Evolutionary conservation across 2,797 vertebrate genomes (phyloP).

Genomic region (Rhinichthys osculus): DNA sequence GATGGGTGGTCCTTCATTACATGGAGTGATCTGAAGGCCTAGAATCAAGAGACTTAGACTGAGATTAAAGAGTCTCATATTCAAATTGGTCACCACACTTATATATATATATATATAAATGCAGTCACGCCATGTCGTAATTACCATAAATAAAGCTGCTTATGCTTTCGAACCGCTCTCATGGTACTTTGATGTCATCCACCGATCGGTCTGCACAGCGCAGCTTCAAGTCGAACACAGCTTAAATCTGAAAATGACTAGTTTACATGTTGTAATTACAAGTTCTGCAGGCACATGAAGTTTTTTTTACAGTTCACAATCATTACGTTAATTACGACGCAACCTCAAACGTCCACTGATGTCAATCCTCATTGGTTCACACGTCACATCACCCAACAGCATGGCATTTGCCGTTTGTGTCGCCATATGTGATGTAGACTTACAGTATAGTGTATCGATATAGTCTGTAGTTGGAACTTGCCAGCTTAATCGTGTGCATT

Average conservation of each 20-base stretch:
- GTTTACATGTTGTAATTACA: not conserved
- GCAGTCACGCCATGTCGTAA: too few relatives aligned
- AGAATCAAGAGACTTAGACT: not conserved
- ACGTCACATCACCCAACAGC: not conserved
- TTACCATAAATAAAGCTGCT: too few relatives aligned
- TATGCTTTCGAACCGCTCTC: not conserved
- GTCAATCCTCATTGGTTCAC: not conserved
- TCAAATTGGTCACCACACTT: not conserved
- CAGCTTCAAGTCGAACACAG: not conserved
- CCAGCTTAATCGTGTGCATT: not conserved
- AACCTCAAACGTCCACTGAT: not conserved
- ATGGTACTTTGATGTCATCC: not conserved
- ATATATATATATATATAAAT: too few relatives aligned
- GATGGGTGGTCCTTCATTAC: not conserved
- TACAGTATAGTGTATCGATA: not conserved
- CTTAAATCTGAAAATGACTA: not conserved
- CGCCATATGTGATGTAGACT: not conserved
- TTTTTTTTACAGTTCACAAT: not conserved
- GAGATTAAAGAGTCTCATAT: not conserved
- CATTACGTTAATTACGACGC: not conserved
- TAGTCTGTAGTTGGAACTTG: not conserved
- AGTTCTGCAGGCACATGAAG: not conserved
- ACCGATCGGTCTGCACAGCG: not conserved
- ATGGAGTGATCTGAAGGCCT: not conserved
- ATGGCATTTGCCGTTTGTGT: not conserved